Evolutionary conservation across 2,113 vertebrate genomes (phyloP).

Genomic region (Larimichthys crocea): DNA sequence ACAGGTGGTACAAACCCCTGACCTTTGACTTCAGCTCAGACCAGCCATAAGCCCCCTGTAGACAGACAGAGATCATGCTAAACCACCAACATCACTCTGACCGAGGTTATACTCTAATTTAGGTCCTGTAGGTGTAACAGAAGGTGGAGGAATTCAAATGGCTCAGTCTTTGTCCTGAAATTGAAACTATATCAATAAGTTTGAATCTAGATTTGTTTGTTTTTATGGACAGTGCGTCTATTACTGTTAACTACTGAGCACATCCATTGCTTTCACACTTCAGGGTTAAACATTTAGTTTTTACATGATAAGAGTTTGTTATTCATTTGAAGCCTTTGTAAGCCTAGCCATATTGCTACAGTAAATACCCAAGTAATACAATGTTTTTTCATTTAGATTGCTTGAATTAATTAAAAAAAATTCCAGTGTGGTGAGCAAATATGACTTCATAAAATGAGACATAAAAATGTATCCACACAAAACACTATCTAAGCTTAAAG

Average conservation of each 20-base stretch:
- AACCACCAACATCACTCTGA: constrained; percentile 30
- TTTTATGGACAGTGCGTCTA: neutral
- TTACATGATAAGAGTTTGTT: neutral
- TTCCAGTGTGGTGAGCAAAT: no score
- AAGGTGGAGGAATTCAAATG: constrained; percentile 4
- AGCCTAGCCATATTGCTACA: no score
- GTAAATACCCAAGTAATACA: neutral
- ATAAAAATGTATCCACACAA: no score
- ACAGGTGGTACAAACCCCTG: constrained; percentile 59
- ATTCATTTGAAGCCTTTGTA: neutral
- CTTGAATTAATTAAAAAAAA: no score
- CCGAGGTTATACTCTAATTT: neutral
- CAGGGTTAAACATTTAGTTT: neutral
- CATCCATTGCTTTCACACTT: no score
- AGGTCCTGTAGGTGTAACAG: neutral
- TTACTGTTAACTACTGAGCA: neutral
- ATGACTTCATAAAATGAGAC: no score
- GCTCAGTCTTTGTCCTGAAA: neutral
- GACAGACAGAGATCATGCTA: constrained; percentile 21
- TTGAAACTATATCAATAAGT: constrained; percentile 6
- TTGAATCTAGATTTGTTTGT: neutral
- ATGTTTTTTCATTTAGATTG: no score
- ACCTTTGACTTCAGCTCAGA: constrained; percentile 57
- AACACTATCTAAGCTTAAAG: no score
- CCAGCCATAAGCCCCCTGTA: constrained; percentile 39